phyloP scores from a whole-genome alignment of 2,888 invertebrate species.

The Terebella lapidaria region DNA sequence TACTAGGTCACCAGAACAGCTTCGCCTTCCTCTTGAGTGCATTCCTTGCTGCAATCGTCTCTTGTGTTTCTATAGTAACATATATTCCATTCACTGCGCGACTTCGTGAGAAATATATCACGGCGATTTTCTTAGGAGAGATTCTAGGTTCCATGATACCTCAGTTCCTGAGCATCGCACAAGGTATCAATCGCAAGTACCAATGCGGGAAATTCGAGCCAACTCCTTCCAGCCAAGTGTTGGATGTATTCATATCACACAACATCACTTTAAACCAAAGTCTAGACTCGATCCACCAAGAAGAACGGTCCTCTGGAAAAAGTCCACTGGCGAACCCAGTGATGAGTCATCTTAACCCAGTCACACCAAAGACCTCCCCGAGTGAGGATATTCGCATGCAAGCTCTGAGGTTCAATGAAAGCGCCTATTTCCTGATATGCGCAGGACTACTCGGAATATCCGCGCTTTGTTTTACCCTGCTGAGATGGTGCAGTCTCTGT shows the following conservation, averaged over 20 bases:
- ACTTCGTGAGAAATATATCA: constrained; percentile 15
- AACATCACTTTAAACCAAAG: not conserved
- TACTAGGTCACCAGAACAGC: constrained; percentile 9
- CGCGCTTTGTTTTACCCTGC: constrained; percentile 11
- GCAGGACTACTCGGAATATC: constrained; percentile 11
- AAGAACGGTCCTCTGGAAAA: too few relatives aligned
- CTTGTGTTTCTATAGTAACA: constrained; percentile 15
- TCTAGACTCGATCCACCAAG: not conserved
- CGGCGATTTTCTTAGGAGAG: constrained; percentile 19
- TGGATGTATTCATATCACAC: not conserved
- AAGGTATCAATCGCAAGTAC: constrained; percentile 13
- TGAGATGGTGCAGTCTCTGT: constrained; percentile 11
- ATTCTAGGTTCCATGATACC: constrained; percentile 16
- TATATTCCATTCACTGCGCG: constrained; percentile 18
- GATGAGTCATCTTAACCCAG: not conserved
- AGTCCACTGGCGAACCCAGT: not conserved
- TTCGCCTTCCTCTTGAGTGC: constrained; percentile 16
- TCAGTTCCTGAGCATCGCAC: constrained; percentile 17
- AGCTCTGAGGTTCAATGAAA: constrained; percentile 6
- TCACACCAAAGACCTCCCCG: too few relatives aligned
- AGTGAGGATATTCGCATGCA: not conserved
- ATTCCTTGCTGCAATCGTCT: constrained; percentile 13
- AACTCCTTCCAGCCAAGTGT: not conserved
- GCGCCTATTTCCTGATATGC: constrained; percentile 14
- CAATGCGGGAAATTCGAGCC: not conserved